Evolutionary conservation across 2,888 invertebrate genomes (phyloP), one percentile per base, ranked within the genome.

Genomic region (Sicus ferrugineus): DNA sequence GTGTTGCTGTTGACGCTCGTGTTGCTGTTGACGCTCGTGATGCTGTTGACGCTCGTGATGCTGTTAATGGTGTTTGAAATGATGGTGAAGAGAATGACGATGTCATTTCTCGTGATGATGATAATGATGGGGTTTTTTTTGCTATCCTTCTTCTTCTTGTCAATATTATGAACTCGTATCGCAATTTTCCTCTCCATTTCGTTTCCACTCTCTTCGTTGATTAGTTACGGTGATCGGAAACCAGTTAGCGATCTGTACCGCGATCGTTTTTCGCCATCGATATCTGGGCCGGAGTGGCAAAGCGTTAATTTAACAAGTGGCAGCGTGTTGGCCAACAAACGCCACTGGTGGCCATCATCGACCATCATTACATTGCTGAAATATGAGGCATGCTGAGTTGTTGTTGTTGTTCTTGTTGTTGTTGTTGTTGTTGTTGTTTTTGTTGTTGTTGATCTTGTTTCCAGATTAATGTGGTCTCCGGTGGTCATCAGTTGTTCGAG

Each of bases 291-390:
- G 42, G 7, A 5, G 6, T 42, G 42, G 42, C 34, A 38, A 61
- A 61, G 61, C 42, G 61, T 61, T 61, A 61, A 61, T 61, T 61
- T 38, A 9, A 30, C 16, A 42, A 42, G 61, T 38, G 61, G 42
- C 31, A 9, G 14, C 7, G 34, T 9, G 34, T 34, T 34, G 34
- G 7, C 14, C 34, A 34, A 34, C 34, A 14, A 34, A n/a, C n/a
- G n/a, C 34, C 9, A 34, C 9, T 14, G 34, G 14, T 34, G 7
- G 14, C 14, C 34, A 34, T 34, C 34, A 34, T 34, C 34, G 14
- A 34, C 34, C 34, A 34, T 34, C 34, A 34, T 34, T 14, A 9
- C 14, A 7, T 38, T 38, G 9, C 7, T 38, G 7, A 7, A 14
- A 14, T 38, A 9, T 14, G 38, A 14, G 14, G 19, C 6, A 16